Evolutionary conservation across 2,888 invertebrate genomes (phyloP).

Genomic region (Idaea dimidiata): DNA sequence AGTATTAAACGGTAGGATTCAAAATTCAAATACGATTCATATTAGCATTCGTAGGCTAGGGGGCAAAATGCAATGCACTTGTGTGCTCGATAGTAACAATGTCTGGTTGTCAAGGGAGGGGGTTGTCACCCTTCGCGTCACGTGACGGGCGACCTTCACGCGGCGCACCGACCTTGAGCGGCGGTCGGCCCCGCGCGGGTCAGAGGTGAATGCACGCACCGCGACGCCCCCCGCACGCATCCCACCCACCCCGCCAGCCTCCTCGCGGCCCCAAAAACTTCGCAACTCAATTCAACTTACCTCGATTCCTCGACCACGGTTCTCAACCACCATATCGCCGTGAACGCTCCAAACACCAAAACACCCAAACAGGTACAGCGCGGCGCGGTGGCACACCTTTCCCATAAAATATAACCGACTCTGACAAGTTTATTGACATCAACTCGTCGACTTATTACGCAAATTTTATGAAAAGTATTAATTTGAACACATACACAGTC

Average conservation of each 20-base stretch:
- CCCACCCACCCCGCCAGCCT: constrained; percentile 47
- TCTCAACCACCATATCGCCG: constrained; percentile 48
- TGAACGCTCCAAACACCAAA: constrained; percentile 56
- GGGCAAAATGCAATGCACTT: constrained; percentile 32
- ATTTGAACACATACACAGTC: constrained; percentile 58
- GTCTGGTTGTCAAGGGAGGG: constrained; percentile 39
- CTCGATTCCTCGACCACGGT: constrained; percentile 61
- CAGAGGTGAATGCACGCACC: constrained; percentile 77
- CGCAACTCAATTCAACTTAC: constrained; percentile 73
- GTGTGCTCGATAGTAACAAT: constrained; percentile 47
- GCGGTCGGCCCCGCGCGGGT: constrained; percentile 73
- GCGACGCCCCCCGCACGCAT: constrained; percentile 37
- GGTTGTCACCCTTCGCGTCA: constrained; percentile 77
- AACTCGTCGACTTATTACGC: constrained; percentile 69
- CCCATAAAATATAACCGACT: constrained; percentile 78
- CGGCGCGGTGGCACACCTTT: constrained; percentile 79
- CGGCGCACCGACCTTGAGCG: constrained; percentile 80
- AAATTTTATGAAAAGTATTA: constrained; percentile 51
- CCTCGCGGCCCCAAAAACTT: constrained; percentile 40
- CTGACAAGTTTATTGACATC: constrained; percentile 80
- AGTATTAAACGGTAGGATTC: not conserved
- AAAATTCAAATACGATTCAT: not conserved
- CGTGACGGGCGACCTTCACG: constrained; percentile 77
- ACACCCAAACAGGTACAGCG: constrained; percentile 63
- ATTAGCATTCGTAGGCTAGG: constrained; percentile 3